These are phyloP conservation scores for Alloscopus bannaensis DNA, from an alignment of 2,888 invertebrate genomes.

Conservation along the genomic window DNA sequence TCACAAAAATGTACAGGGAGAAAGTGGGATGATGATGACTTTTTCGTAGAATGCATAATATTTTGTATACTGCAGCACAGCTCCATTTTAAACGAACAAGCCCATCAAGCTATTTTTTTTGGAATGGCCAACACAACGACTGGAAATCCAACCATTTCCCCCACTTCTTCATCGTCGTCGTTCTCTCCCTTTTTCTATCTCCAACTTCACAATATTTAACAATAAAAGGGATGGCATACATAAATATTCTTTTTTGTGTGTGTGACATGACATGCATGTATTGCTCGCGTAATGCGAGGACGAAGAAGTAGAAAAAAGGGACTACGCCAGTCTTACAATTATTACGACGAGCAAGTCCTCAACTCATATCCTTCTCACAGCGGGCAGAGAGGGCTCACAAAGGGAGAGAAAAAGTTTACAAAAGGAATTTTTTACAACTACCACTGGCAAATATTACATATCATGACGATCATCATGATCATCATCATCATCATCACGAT, in stretches of 20 bases:
- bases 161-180: too few relatives aligned
- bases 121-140: too few relatives aligned
- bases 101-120: too few relatives aligned
- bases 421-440: constrained; percentile 20
- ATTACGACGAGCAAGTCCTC: background rate
- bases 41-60: too few relatives aligned
- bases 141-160: too few relatives aligned
- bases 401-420: constrained; percentile 6
- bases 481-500: background rate
- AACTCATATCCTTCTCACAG: constrained; percentile 4
- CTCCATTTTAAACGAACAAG: too few relatives aligned
- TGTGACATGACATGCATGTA: constrained; percentile 24
- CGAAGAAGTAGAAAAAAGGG: background rate
- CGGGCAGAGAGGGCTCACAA: background rate
- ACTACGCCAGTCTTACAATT: background rate
- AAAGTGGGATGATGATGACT: too few relatives aligned
- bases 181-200: too few relatives aligned
- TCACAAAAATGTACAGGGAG: too few relatives aligned
- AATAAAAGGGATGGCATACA: background rate
- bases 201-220: constrained; percentile 19
- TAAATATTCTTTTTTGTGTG: background rate
- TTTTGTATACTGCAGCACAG: too few relatives aligned
- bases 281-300: too few relatives aligned
- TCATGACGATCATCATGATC: constrained; percentile 14
- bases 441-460: constrained; percentile 33